A percentile compares a stretch with the other conserved stretches of the same genome.
Evolutionary conservation across 2,113 vertebrate genomes (phyloP).

Genomic region (Alosa alosa): DNA sequence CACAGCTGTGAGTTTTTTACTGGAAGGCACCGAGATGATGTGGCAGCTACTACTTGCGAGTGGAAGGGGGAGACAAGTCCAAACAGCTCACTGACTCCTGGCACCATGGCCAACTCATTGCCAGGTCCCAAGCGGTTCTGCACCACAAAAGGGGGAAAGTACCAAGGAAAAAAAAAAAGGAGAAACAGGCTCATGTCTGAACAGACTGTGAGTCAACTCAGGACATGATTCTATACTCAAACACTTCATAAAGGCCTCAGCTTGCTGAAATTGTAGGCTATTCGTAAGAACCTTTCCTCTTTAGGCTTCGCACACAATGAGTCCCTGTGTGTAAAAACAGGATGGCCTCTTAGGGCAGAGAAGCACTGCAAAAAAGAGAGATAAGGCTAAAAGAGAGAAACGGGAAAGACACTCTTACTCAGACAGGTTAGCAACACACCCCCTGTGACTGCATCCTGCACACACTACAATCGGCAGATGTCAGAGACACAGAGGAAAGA

Average conservation of each 20-base stretch:
- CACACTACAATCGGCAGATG: not conserved
- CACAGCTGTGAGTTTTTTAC: not conserved
- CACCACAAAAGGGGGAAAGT: not conserved
- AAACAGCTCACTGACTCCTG: not conserved
- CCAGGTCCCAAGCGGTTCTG: not conserved
- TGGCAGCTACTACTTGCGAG: not conserved
- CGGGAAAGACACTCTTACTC: not conserved
- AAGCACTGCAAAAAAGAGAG: not conserved
- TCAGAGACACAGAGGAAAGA: not conserved
- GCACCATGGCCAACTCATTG: not conserved
- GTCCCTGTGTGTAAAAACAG: not conserved
- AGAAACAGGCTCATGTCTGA: not conserved
- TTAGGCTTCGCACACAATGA: not conserved
- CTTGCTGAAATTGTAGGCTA: not conserved
- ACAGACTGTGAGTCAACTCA: constrained; percentile 15
- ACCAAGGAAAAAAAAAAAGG: not conserved
- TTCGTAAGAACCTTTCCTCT: not conserved
- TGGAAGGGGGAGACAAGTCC: not conserved
- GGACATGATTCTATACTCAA: not conserved
- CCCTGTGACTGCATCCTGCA: not conserved
- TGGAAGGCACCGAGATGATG: not conserved
- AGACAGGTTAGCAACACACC: not conserved
- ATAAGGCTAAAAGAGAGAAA: not conserved
- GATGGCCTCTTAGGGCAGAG: not conserved
- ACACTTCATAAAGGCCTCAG: not conserved